phyloP scores from a whole-genome alignment of 2,888 invertebrate genomes.

The Macrosiphum euphorbiae region DNA sequence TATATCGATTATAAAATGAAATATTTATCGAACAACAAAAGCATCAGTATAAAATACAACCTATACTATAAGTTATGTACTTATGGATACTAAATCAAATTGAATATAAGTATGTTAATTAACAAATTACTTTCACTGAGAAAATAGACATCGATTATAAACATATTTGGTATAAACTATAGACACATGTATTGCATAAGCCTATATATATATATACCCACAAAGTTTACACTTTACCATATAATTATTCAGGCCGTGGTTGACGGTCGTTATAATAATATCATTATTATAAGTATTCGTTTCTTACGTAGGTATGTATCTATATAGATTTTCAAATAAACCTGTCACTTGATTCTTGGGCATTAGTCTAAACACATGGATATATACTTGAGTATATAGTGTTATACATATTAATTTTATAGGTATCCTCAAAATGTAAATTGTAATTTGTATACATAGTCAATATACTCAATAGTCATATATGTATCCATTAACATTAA shows the following conservation, averaged over 20 bases:
- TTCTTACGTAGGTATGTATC: background rate
- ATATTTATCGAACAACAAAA: background rate
- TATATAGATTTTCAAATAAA: conserved; percentile 36
- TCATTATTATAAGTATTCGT: conserved; percentile 14
- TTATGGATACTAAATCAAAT: background rate
- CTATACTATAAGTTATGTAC: background rate
- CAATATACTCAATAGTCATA: background rate
- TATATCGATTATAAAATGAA: background rate
- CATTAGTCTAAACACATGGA: background rate
- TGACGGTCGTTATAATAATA: background rate
- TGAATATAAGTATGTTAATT: background rate
- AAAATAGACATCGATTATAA: conserved; percentile 3
- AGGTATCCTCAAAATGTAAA: conserved; percentile 36
- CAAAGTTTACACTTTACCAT: background rate
- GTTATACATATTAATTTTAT: conserved; percentile 27
- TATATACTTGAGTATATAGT: background rate
- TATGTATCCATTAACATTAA: conserved; percentile 2
- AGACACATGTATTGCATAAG: background rate
- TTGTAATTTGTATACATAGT: background rate
- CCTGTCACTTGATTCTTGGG: background rate
- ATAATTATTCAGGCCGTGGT: background rate
- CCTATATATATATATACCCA: background rate
- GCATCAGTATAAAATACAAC: background rate
- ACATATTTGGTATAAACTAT: background rate
- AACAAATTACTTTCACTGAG: background rate